phyloP scores from a whole-genome alignment of 2,888 invertebrate species.

The Netelia inedita region DNA sequence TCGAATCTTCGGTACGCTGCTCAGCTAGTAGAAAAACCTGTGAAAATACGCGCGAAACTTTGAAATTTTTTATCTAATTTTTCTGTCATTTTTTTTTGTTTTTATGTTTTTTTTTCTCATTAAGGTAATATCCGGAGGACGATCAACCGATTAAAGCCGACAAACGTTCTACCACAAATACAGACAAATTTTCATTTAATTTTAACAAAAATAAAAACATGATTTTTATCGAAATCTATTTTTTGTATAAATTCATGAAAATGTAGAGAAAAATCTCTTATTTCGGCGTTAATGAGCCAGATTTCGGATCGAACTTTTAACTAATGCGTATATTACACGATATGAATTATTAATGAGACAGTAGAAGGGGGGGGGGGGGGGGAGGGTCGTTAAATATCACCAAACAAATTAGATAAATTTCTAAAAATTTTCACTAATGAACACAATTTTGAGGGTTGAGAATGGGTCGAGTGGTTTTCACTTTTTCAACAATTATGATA shows the following conservation, averaged over 20 bases:
- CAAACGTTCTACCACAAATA: slow-evolving; percentile 22
- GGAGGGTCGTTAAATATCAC: slow-evolving; percentile 31
- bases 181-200: not conserved
- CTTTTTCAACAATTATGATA: slow-evolving; percentile 15
- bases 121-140: slow-evolving; percentile 1
- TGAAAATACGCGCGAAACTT: slow-evolving; percentile 49
- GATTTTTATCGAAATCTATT: slow-evolving; percentile 13
- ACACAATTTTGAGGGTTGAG: slow-evolving; percentile 16
- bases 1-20: slow-evolving; percentile 85
- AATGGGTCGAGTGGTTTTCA: slow-evolving; percentile 28
- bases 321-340: slow-evolving; percentile 36
- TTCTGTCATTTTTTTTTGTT: not conserved
- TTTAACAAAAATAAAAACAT: not conserved
- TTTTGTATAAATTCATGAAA: not conserved
- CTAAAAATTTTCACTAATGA: slow-evolving; percentile 44
- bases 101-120: slow-evolving; percentile 18
- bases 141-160: slow-evolving; percentile 42
- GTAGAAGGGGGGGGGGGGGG: not conserved
- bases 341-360: slow-evolving; percentile 39
- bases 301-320: not conserved
- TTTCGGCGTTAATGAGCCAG: slow-evolving; percentile 50
- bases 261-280: not conserved
- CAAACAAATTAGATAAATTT: slow-evolving; percentile 22
- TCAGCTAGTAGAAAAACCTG: slow-evolving; percentile 88
- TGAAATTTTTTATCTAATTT: slow-evolving; percentile 17